Conservation (phyloP, 2,797 vertebrate genomes). For the Cirrhinus mrigala region DNA sequence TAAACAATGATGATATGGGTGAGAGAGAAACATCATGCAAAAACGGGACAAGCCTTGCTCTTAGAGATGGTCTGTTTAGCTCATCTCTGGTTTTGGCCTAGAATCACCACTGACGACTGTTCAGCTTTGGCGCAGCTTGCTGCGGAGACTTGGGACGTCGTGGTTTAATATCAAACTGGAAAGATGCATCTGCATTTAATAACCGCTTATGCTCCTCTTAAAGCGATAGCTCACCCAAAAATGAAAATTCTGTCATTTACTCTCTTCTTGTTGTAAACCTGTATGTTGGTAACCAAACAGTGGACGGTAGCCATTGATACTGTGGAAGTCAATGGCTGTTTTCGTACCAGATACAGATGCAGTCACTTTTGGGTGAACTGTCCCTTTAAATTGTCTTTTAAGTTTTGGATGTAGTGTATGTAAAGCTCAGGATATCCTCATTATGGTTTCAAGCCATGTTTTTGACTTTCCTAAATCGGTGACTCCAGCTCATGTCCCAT, state of each 20-base stretch:
- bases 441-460: background rate
- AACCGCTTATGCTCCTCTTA: background rate
- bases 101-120: constrained; percentile 5
- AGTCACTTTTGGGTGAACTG: background rate
- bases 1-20: constrained; percentile 16
- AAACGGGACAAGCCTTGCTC: background rate
- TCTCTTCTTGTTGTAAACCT: background rate
- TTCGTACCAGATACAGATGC: too few relatives aligned
- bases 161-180: constrained; percentile 1
- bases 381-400: constrained; percentile 1
- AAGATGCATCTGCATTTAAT: background rate
- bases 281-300: background rate
- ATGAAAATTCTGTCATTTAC: background rate
- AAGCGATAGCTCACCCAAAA: background rate
- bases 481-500: constrained; percentile 25
- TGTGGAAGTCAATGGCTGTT: background rate
- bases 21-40: constrained; percentile 1
- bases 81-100: constrained; percentile 32
- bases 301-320: background rate
- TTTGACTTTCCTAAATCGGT: background rate
- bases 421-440: background rate
- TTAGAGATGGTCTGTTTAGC: constrained; percentile 12
- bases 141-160: background rate
- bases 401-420: background rate
- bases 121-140: background rate